Base-by-base conservation (phyloP, 2,797 vertebrate genomes). In the Tragelaphus eurycerus region DNA sequence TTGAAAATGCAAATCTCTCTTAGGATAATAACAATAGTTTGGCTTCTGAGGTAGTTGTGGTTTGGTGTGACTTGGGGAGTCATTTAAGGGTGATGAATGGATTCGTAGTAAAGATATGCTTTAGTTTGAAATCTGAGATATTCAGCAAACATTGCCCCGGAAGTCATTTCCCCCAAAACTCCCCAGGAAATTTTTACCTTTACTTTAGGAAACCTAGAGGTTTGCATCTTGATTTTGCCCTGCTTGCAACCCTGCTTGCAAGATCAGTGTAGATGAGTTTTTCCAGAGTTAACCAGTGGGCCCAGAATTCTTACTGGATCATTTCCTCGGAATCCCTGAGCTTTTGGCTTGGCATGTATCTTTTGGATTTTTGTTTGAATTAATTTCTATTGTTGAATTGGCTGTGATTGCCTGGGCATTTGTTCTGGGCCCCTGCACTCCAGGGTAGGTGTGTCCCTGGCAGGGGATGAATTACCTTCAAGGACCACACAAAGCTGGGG, bases 151-250 rank as follows among this genome's bases (percentile, higher is more conserved):
- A 67, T 60, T 86, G 62, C 25, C 21, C 31, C 86, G 43, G 87
- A 76, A 97, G 79, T 94, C 81, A 93, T 96, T 97, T 95, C 96
- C 95, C 93, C 89, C 64, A 97, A 97, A 98, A 95, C 82, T 95
- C 87, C 92, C 90, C 89, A 60, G 92, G 34, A 95, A 93, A 34
- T 90, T 96, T 86, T 97, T 60, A 74, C 27, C 59, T 90, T 82
- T 34, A 81, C 15, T 88, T 82, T 13, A 76, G 67, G 79, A 86
- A 84, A 74, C 12, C 31, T 95, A 62, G 88, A 90, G 29, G 79
- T 95, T 87, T 83, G 57, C 34, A 21, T 78, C 9, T 76, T 94
- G 55, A 96, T 48, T 86, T 34, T 81, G 7, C 29, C 5, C 52
- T 90, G 55, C 43, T 86, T 81, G 46, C 6, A 29, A 34, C 29